Evolutionary conservation across 2,113 vertebrate species (phyloP).

Genomic region (Narcine bancroftii): DNA sequence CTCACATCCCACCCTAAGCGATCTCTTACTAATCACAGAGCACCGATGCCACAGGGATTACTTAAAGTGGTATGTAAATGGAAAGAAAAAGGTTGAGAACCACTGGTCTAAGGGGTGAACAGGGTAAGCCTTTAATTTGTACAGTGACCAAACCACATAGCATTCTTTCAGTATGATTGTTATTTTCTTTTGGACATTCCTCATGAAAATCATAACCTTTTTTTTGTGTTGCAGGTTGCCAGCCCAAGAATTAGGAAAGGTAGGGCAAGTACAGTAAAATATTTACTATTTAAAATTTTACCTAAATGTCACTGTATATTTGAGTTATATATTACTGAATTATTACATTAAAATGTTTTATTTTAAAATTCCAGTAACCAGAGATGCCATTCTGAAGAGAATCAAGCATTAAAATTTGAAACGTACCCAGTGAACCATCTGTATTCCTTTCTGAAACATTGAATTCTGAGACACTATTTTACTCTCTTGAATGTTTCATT

Average conservation of each 20-base stretch:
- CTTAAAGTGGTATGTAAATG: no score
- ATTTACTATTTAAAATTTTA: background rate
- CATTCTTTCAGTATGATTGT: background rate
- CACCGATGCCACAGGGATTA: no score
- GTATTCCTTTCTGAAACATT: background rate
- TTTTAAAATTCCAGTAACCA: background rate
- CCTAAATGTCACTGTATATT: background rate
- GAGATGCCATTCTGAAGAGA: background rate
- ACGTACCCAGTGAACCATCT: background rate
- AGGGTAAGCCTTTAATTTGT: no score
- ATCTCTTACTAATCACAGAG: no score
- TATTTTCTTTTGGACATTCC: background rate
- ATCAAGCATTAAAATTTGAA: background rate
- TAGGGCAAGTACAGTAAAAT: background rate
- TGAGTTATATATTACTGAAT: background rate
- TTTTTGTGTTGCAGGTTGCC: background rate
- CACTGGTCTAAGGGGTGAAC: no score
- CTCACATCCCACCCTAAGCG: no score
- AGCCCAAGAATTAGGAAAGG: background rate
- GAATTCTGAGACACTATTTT: background rate
- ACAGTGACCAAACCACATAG: no score
- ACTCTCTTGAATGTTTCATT: conserved; percentile 13
- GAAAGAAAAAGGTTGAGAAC: no score
- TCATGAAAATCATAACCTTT: background rate
- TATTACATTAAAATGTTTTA: background rate